Conservation (phyloP, 1,140 invertebrate species). For the Meteorus sp. region DNA sequence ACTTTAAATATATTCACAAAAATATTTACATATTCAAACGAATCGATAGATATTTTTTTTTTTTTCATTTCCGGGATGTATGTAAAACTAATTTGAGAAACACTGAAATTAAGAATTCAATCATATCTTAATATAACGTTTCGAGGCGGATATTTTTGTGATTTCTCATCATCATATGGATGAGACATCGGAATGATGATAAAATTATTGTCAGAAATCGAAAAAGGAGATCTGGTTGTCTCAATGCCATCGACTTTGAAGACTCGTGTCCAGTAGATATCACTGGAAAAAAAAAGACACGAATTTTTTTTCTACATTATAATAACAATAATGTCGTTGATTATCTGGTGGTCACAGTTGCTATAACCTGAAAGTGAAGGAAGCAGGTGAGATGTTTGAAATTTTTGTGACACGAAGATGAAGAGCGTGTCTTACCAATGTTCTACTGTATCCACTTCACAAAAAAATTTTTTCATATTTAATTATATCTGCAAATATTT, state of each 20-base stretch:
- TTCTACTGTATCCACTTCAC: background rate
- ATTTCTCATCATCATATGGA: background rate
- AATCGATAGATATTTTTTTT: too few relatives aligned
- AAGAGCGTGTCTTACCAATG: too few relatives aligned
- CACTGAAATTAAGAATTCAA: too few relatives aligned
- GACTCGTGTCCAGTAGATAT: background rate
- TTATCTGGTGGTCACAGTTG: too few relatives aligned
- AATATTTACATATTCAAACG: background rate
- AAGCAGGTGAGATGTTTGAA: too few relatives aligned
- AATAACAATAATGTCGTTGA: background rate
- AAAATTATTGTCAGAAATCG: too few relatives aligned
- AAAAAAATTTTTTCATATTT: background rate
- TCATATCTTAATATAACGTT: too few relatives aligned
- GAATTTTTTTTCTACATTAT: slow-evolving; percentile 8
- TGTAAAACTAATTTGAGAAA: too few relatives aligned
- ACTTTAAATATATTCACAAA: too few relatives aligned
- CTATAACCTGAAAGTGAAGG: too few relatives aligned
- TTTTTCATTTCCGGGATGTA: too few relatives aligned
- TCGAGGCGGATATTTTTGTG: background rate
- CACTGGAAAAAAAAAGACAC: slow-evolving; percentile 42
- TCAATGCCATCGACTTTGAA: slow-evolving; percentile 19
- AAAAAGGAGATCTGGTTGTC: slow-evolving; percentile 1
- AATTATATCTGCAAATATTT: background rate
- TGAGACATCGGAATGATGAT: background rate
- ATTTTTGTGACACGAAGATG: too few relatives aligned